These are phyloP conservation scores for Onychomys arenicola DNA, from an alignment of 2,797 vertebrate species.

Conservation along the genomic window DNA sequence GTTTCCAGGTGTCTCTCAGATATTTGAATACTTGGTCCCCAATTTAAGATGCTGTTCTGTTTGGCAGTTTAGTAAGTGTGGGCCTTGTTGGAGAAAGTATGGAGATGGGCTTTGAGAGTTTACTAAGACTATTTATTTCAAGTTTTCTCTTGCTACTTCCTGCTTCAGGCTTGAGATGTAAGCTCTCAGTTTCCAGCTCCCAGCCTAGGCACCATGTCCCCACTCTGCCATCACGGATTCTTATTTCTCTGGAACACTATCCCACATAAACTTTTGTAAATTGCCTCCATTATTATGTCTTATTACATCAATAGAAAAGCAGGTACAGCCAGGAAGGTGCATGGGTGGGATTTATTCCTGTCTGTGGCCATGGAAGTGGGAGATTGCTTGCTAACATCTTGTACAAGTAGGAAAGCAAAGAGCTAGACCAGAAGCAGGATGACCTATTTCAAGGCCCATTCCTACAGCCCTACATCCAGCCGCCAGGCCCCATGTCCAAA, in stretches of 20 bases:
- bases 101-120: no score
- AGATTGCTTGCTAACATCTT: background rate
- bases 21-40: background rate
- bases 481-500: background rate
- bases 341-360: background rate
- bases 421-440: background rate
- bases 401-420: background rate
- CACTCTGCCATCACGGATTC: background rate
- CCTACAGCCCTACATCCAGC: background rate
- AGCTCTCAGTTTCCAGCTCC: no score
- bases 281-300: background rate
- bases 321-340: background rate
- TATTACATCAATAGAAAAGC: background rate
- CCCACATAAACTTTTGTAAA: background rate
- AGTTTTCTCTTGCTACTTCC: background rate
- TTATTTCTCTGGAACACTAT: background rate
- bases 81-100: background rate
- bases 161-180: background rate
- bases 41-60: background rate
- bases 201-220: background rate
- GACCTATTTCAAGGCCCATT: background rate
- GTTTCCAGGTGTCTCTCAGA: background rate
- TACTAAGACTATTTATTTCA: background rate
- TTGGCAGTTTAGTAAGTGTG: background rate
- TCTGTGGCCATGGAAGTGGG: background rate